Base-by-base conservation (phyloP, 2,888 invertebrate species). In the Chrysodeixis includens region DNA sequence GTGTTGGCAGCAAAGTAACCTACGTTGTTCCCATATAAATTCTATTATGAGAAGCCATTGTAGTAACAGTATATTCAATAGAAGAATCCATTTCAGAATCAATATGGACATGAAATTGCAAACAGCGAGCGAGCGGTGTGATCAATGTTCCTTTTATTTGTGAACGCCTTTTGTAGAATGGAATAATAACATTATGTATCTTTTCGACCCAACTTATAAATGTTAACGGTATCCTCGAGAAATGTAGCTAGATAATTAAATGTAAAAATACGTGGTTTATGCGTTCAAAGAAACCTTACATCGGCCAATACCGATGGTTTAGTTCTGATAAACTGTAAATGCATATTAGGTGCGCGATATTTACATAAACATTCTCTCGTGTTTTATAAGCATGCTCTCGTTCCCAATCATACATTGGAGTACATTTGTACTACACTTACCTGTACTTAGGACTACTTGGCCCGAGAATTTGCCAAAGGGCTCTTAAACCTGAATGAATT, bases 341-440 rank as follows among this genome's bases (percentile, higher is more conserved):
- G 35, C 18, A 59, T 46, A 58, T 52, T 62, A 49, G 46, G 46
- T 49, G 18, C n/a, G 22, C 22, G 32, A 22, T 56, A 64, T 71
- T 59, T 64, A 61, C 52, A 71, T 56, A 67, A 74, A 57, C 66
- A 52, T 55, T 22, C 54, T 56, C 40, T 44, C n/a, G 55, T 30
- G 40, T 62, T 62, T 56, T 59, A 59, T 75, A 71, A 62, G 64
- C 56, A 64, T 57, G 53, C 60, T 26, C 53, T 70, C 44, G 46
- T 70, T 70, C 49, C 53, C 26, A 49, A 18, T 44, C 56, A 62
- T 22, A 40, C 49, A 32, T 51, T 14, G 55, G 46, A 8, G 46
- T 44, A 44, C 44, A 46, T 18, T 10, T 46, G 46, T 40, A 40
- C 18, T 49, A 49, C 46, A 49, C 20, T 8, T 20, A 20, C 40